Evolutionary conservation across 2,888 invertebrate species (phyloP).

Genomic region (Dione vanillae): DNA sequence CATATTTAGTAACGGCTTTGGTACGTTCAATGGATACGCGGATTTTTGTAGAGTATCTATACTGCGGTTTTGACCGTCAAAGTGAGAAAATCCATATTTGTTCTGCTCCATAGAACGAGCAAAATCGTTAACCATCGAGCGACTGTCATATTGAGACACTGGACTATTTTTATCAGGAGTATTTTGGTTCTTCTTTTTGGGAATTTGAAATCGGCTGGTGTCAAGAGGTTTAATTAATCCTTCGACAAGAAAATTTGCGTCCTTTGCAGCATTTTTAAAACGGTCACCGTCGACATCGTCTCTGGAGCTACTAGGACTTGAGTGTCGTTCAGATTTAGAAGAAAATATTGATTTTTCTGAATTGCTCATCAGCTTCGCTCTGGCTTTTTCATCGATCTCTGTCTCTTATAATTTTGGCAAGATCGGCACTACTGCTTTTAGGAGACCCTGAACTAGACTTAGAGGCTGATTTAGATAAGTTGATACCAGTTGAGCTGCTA

Average conservation of each 20-base stretch:
- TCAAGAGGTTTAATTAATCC: slow-evolving; percentile 91
- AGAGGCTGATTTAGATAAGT: slow-evolving; percentile 75
- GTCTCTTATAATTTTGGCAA: slow-evolving; percentile 82
- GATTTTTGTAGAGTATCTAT: slow-evolving; percentile 73
- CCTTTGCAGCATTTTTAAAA: slow-evolving; percentile 86
- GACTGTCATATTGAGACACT: slow-evolving; percentile 71
- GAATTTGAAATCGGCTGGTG: slow-evolving; percentile 94
- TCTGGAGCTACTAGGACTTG: slow-evolving; percentile 86
- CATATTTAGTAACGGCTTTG: slow-evolving; percentile 76
- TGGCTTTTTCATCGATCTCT: slow-evolving; percentile 85
- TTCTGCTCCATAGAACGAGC: slow-evolving; percentile 72
- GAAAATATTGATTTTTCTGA: slow-evolving; percentile 87
- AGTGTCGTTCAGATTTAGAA: slow-evolving; percentile 86
- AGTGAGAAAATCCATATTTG: slow-evolving; percentile 78
- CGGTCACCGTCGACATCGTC: slow-evolving; percentile 87
- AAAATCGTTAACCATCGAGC: slow-evolving; percentile 78
- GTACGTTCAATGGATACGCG: slow-evolving; percentile 75
- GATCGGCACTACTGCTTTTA: slow-evolving; percentile 84
- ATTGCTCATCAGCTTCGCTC: slow-evolving; percentile 84
- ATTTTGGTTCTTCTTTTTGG: slow-evolving; percentile 86
- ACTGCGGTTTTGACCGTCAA: slow-evolving; percentile 69
- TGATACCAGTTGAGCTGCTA: slow-evolving; percentile 72
- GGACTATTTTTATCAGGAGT: slow-evolving; percentile 78
- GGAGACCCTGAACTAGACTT: slow-evolving; percentile 85
- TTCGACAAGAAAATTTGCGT: slow-evolving; percentile 87